These are phyloP conservation scores for Alces alces DNA, from an alignment of 2,113 vertebrate genomes.

Conservation along the genomic window DNA sequence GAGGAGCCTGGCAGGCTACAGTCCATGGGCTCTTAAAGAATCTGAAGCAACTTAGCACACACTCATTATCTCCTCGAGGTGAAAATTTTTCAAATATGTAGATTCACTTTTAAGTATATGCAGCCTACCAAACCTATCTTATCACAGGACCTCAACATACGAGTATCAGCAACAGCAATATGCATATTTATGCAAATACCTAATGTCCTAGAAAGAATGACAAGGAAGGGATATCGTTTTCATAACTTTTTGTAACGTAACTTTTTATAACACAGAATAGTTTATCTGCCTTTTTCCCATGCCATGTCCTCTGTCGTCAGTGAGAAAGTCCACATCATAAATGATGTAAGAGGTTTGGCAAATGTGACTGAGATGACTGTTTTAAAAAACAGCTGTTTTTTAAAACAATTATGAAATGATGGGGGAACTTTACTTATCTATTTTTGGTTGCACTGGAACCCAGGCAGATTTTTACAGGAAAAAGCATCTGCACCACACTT, in stretches of 20 bases:
- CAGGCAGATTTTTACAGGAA: not conserved
- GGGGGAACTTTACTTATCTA: not conserved
- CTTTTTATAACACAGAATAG: not conserved
- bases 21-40: not conserved
- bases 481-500: fast-evolving
- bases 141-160: not conserved
- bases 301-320: not conserved
- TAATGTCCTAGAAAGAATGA: not conserved
- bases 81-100: not conserved
- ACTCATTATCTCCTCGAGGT: not conserved
- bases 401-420: not conserved
- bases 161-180: not conserved
- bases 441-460: not conserved
- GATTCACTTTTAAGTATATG: not conserved
- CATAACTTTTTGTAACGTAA: not conserved
- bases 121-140: not conserved
- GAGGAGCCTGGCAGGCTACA: not conserved
- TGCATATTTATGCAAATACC: not conserved
- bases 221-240: not conserved
- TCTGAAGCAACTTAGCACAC: not conserved
- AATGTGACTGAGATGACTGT: not conserved
- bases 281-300: not conserved
- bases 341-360: not conserved
- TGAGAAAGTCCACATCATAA: not conserved
- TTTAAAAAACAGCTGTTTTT: not conserved